phyloP scores from a whole-genome alignment of 2,113 vertebrate genomes.

The Tyrannus savana region DNA sequence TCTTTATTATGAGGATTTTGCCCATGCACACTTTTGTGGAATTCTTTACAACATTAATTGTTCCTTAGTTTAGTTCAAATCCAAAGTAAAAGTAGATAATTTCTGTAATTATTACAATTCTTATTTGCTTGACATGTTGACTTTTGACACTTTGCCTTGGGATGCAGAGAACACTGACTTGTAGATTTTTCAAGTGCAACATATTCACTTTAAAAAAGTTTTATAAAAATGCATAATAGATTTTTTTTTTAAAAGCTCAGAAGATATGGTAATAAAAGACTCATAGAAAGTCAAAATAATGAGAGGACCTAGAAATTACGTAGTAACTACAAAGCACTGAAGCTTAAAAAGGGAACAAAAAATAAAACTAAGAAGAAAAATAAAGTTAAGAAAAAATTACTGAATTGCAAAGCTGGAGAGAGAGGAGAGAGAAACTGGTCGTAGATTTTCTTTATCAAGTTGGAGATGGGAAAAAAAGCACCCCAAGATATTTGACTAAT shows the following conservation, averaged over 20 bases:
- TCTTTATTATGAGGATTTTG: neutral
- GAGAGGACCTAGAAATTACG: neutral
- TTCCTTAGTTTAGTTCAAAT: neutral
- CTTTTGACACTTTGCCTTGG: neutral
- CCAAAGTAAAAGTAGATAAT: neutral
- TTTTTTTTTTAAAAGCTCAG: neutral
- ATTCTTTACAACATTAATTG: neutral
- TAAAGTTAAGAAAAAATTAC: neutral
- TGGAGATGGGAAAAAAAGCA: neutral
- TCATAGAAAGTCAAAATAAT: neutral
- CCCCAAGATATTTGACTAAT: neutral
- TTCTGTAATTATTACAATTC: neutral
- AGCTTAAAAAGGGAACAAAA: neutral
- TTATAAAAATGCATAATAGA: neutral
- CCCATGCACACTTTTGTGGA: neutral
- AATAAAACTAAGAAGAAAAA: neutral
- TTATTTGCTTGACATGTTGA: neutral
- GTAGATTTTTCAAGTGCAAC: neutral
- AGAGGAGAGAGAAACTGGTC: neutral
- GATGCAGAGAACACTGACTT: neutral
- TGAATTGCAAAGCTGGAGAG: neutral
- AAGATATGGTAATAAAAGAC: neutral
- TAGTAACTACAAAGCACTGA: neutral
- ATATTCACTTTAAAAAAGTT: neutral
- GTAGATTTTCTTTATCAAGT: neutral